Evolutionary conservation across 1,140 invertebrate species (phyloP).

Genomic region (Aporrectodea caliginosa): DNA sequence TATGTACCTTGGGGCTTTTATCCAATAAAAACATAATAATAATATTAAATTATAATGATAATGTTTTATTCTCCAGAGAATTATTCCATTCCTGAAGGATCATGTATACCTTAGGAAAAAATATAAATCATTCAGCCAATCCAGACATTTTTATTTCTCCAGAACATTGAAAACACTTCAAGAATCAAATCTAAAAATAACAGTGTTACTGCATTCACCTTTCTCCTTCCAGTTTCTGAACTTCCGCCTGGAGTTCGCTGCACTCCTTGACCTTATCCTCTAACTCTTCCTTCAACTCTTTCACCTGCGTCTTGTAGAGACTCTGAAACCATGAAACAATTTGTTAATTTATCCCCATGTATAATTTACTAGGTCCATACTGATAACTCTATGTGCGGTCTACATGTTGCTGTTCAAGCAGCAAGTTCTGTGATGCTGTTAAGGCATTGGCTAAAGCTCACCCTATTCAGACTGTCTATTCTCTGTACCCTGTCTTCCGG

Average conservation of each 20-base stretch:
- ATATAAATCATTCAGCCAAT: no score
- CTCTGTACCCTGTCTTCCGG: background rate
- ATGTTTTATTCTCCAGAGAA: no score
- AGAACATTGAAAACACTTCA: no score
- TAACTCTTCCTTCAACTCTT: slow-evolving; percentile 79
- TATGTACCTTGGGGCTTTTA: no score
- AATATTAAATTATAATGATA: no score
- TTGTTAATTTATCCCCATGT: background rate
- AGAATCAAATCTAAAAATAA: background rate
- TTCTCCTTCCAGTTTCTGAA: slow-evolving; percentile 45
- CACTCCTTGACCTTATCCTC: slow-evolving; percentile 71
- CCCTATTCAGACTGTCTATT: background rate
- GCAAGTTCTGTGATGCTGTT: background rate
- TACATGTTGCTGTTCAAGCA: background rate
- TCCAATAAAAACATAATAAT: no score
- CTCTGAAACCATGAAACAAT: slow-evolving; percentile 59
- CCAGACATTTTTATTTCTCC: no score
- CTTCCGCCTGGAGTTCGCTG: slow-evolving; percentile 70
- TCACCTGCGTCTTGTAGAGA: slow-evolving; percentile 86
- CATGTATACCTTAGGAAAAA: no score
- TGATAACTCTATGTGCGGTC: no score
- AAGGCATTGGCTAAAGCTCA: background rate
- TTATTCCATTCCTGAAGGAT: no score
- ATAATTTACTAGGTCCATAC: no score
- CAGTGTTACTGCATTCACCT: slow-evolving; percentile 14